Base-by-base conservation (phyloP, 1,140 invertebrate species). In the Vanessa tameamea region DNA sequence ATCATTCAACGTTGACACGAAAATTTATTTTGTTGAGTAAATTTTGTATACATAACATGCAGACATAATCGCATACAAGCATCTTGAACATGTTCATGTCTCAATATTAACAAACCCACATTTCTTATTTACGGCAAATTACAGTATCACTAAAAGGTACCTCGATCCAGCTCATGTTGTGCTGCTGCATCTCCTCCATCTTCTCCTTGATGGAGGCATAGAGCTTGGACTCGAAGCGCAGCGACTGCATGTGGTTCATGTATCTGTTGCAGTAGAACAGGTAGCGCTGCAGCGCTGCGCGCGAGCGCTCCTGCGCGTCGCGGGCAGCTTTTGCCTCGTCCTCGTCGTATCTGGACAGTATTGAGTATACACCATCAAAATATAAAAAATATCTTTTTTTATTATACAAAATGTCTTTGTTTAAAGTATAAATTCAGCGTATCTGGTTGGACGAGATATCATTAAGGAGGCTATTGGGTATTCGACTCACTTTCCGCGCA, bases 111-210 rank as follows among this genome's bases (percentile, higher is more conserved):
- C 48, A 50, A 12, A 5, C 6, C 48, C 48, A 15, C 48, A 7
- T 51, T 15, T n/a, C 14, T 51, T 15, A 51, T 15, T 13, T 7
- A 51, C n/a, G 48, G 6, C n/a, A 51, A 15, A 51, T 14, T 37
- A 50, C 5, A 12, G 48, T 15, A 43, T 20, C 20, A 20, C 20
- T 20, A 20, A 0, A 20, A 20, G 20, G 64, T 82, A 98, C 98
- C 95, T 99, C 99, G 85, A 99, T 99, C 99, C 99, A 99, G 63
- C 98, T 99, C 98, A 99, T 99, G 87, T 99, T 99, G 89, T 99
- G 98, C 84, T 99, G 98, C 87, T 99, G 98, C 98, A 99, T 99
- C 93, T 99, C 98, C 90, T 99, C 98, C 98, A 99, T 99, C 94
- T 99, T 99, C 84, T 97, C 96, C 90, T 99, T 98, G 13, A 99